phyloP scores from a whole-genome alignment of 2,113 vertebrate genomes.

The Leucopsar rothschildi region DNA sequence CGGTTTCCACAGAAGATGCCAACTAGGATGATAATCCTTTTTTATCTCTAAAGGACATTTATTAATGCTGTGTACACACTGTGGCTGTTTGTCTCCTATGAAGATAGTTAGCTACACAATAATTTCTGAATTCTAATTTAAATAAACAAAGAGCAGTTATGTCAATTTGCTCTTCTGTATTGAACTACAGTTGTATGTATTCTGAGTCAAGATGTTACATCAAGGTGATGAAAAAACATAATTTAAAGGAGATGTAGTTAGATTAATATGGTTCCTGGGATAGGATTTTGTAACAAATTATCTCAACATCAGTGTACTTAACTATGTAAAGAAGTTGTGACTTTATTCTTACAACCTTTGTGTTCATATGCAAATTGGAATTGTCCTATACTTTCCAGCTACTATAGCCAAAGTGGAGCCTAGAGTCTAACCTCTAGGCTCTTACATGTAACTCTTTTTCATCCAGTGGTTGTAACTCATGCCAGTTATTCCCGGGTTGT shows the following conservation, averaged over 20 bases:
- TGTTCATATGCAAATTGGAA: not conserved
- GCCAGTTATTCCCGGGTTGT: not conserved
- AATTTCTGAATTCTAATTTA: not conserved
- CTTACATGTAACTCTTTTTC: not conserved
- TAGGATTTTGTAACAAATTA: not conserved
- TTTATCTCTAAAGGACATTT: not conserved
- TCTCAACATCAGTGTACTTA: not conserved
- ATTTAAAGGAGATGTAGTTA: not conserved
- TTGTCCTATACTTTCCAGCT: not conserved
- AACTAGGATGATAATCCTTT: not conserved
- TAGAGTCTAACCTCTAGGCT: not conserved
- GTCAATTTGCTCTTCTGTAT: not conserved
- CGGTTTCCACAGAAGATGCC: not conserved
- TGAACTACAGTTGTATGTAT: not conserved
- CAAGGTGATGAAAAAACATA: not conserved
- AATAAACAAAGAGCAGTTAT: not conserved
- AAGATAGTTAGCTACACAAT: not conserved
- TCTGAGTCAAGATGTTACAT: not conserved
- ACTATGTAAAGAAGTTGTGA: not conserved
- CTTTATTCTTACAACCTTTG: not conserved
- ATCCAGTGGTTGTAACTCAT: not conserved
- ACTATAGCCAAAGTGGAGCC: not conserved
- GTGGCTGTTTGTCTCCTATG: not conserved
- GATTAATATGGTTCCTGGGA: not conserved
- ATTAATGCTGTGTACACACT: not conserved